These are phyloP conservation scores for Himalopsyche japonica DNA, from an alignment of 2,888 invertebrate species.

Conservation along the genomic window DNA sequence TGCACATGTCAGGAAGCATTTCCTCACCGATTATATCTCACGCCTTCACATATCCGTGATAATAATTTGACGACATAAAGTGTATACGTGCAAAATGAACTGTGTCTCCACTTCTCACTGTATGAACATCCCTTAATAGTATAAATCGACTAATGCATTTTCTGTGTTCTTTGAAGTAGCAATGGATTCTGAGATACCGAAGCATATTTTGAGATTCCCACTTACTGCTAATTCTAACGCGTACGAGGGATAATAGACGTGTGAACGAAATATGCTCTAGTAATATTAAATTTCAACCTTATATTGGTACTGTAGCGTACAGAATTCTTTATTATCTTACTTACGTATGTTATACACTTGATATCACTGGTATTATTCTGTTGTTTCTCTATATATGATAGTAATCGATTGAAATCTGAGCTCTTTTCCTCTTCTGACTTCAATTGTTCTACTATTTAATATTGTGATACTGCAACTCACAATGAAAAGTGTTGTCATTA, in stretches of 20 bases:
- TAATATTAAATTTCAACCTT: no score
- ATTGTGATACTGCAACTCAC: no score
- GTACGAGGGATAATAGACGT: background rate
- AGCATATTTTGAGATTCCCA: slow-evolving; percentile 13
- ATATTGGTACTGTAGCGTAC: no score
- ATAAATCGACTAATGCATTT: slow-evolving; percentile 34
- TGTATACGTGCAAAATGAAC: background rate
- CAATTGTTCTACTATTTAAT: no score
- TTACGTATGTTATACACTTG: no score
- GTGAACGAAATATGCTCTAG: no score
- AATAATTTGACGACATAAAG: background rate
- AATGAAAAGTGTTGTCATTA: no score
- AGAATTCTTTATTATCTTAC: no score
- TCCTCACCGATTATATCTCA: background rate
- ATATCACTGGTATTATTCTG: no score
- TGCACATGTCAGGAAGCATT: background rate
- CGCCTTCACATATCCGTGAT: background rate
- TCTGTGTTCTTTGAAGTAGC: slow-evolving; percentile 21
- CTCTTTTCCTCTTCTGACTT: no score
- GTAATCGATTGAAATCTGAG: no score
- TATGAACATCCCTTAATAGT: slow-evolving; percentile 2
- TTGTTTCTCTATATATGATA: no score
- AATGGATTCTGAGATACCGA: slow-evolving; percentile 8
- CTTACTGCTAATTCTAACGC: slow-evolving; percentile 15
- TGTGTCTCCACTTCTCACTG: background rate